Conservation (phyloP, 2,888 invertebrate genomes). For the Frankliniella fusca region DNA sequence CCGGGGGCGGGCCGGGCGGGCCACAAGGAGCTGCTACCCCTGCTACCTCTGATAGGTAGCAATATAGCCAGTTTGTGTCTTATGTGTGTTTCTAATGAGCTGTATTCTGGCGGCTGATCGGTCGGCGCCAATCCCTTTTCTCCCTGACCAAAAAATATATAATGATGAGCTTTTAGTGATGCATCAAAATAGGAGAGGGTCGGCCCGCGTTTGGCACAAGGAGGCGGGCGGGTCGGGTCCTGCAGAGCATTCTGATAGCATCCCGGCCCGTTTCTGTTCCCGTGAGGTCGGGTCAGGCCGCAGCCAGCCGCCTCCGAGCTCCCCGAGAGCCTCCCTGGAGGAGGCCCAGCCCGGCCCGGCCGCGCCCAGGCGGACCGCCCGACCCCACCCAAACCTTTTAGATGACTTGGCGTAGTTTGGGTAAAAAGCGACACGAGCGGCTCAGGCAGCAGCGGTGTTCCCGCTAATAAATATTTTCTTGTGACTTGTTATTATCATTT, state of each 20-base stretch:
- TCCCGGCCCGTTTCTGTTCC: background rate
- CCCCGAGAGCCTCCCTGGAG: background rate
- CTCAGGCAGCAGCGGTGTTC: too few relatives aligned
- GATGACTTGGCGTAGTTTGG: slow-evolving; percentile 20
- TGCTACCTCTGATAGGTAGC: background rate
- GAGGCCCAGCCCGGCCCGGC: too few relatives aligned
- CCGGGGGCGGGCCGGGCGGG: background rate
- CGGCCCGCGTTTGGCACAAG: background rate
- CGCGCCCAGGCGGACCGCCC: too few relatives aligned
- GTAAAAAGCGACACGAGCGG: slow-evolving; percentile 8
- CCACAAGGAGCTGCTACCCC: background rate
- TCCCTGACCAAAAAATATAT: too few relatives aligned
- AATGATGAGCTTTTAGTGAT: slow-evolving; percentile 11
- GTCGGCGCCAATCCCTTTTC: too few relatives aligned
- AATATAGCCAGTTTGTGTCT: background rate
- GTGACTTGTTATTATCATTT: slow-evolving; percentile 18
- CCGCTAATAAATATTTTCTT: slow-evolving; percentile 19
- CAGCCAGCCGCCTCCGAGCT: background rate
- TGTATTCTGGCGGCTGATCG: too few relatives aligned
- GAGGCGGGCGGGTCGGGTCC: background rate
- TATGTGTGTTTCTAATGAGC: background rate
- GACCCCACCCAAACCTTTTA: slow-evolving; percentile 9
- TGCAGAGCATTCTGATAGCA: background rate
- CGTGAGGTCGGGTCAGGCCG: background rate
- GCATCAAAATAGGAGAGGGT: slow-evolving; percentile 12